These are phyloP conservation scores for Synanceia verrucosa DNA, from an alignment of 2,797 vertebrate genomes.

Conservation along the genomic window DNA sequence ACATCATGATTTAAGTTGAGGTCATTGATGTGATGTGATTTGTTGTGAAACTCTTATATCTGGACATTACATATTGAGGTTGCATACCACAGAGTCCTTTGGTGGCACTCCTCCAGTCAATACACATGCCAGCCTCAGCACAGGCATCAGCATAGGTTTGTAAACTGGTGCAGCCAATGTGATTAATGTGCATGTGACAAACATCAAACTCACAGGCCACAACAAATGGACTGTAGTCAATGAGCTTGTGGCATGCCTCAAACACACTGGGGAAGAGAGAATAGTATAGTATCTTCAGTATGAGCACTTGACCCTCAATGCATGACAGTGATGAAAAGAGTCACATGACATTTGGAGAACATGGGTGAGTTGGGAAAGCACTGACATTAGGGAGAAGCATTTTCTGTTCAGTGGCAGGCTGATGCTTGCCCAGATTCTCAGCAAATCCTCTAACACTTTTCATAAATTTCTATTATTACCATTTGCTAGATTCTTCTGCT, in stretches of 20 bases:
- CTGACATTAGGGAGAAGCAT: not conserved
- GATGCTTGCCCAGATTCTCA: not conserved
- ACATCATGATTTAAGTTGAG: not conserved
- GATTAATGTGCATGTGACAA: conserved; percentile 41
- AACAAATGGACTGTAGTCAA: conserved; percentile 67
- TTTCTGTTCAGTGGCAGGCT: not conserved
- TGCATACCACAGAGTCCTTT: conserved; percentile 80
- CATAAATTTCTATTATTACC: too few species aligned
- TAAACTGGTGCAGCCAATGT: conserved; percentile 75
- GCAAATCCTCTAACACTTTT: too few species aligned
- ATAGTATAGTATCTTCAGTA: conserved; percentile 1
- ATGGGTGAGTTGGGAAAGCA: not conserved
- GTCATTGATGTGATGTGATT: not conserved
- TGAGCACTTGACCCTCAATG: not conserved
- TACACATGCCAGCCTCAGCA: conserved; percentile 73
- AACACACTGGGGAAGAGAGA: conserved; percentile 79
- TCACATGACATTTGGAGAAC: not conserved
- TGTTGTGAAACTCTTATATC: not conserved
- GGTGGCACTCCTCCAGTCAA: conserved; percentile 81
- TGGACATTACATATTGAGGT: not conserved
- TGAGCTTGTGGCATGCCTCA: conserved; percentile 72
- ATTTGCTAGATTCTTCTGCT: not conserved
- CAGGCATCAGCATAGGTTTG: conserved; percentile 82
- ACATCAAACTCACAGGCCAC: conserved; percentile 70
- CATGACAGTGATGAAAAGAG: not conserved